Evolutionary conservation across 1,140 invertebrate genomes (phyloP).

Genomic region (Diabrotica virgifera): DNA sequence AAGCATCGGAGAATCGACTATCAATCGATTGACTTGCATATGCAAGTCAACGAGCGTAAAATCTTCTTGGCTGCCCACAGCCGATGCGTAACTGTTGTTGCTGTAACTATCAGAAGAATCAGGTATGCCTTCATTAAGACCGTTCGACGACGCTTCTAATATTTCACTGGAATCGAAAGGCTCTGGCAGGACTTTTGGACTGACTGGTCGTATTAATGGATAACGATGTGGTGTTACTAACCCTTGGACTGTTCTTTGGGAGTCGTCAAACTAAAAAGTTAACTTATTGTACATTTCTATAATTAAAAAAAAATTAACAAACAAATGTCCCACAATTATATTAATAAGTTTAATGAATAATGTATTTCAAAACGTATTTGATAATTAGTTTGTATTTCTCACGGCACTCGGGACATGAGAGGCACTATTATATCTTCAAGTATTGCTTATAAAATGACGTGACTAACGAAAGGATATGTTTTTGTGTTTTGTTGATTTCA

Average conservation of each 20-base stretch:
- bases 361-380: too few relatives aligned
- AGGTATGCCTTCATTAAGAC: constrained; percentile 40
- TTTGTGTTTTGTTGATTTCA: too few relatives aligned
- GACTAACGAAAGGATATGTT: too few relatives aligned
- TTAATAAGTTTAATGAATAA: too few relatives aligned
- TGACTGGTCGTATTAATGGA: constrained; percentile 33
- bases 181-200: constrained; percentile 28
- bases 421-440: too few relatives aligned
- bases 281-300: constrained; percentile 1
- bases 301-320: not conserved
- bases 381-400: too few relatives aligned
- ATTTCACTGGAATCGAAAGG: constrained; percentile 14
- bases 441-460: too few relatives aligned
- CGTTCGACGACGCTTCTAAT: not conserved
- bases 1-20: constrained; percentile 86
- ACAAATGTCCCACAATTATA: too few relatives aligned
- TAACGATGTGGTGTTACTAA: constrained; percentile 44
- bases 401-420: too few relatives aligned
- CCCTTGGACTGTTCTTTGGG: constrained; percentile 35
- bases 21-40: constrained; percentile 92
- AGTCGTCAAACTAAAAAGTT: constrained; percentile 28
- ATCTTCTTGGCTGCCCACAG: constrained; percentile 90
- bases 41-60: constrained; percentile 90
- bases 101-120: constrained; percentile 71
- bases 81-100: constrained; percentile 86